Conservation (phyloP, 2,113 vertebrate genomes). For the Pygoscelis adeliae region DNA sequence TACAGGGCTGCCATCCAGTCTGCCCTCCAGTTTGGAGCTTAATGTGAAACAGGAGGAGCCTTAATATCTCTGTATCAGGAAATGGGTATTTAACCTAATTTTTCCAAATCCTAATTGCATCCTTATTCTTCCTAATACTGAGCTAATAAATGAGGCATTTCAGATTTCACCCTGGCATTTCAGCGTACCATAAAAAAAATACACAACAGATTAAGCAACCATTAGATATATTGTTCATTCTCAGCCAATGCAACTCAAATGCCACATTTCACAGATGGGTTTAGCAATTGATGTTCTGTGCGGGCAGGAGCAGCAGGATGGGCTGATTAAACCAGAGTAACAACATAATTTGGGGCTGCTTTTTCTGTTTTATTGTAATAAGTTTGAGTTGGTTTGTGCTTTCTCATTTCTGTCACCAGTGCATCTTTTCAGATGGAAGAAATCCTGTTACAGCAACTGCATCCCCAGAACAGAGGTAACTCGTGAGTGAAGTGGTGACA, state of each 20-base stretch:
- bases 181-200: neutral
- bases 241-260: neutral
- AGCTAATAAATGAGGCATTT: slow-evolving; percentile 41
- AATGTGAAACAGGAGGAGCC: slow-evolving; percentile 17
- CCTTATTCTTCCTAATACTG: slow-evolving; percentile 1
- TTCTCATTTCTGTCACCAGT: neutral
- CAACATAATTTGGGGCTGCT: neutral
- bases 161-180: slow-evolving; percentile 3
- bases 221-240: neutral
- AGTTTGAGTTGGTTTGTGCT: neutral
- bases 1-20: neutral
- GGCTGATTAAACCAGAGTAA: neutral
- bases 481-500: neutral
- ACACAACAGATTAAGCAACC: neutral
- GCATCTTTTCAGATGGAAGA: neutral
- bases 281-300: neutral
- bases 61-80: slow-evolving; percentile 8
- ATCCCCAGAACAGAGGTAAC: neutral
- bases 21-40: slow-evolving; percentile 1
- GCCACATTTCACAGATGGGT: neutral
- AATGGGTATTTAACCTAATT: slow-evolving; percentile 45
- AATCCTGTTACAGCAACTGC: neutral
- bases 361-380: neutral
- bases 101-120: slow-evolving; percentile 30
- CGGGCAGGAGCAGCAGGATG: neutral